Conservation (phyloP, 2,797 vertebrate species). For the Amphiprion clarkii region DNA sequence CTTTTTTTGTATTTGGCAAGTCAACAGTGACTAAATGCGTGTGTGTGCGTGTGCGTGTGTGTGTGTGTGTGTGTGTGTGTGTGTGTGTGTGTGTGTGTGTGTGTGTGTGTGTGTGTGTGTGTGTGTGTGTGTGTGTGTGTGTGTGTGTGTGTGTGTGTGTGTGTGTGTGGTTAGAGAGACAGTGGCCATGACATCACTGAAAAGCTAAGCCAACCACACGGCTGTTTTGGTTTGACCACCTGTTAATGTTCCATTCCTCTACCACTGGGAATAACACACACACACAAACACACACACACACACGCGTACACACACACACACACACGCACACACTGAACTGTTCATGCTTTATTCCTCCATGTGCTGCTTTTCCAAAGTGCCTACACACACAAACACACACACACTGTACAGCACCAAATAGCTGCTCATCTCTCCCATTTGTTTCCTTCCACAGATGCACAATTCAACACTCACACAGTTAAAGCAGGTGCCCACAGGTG, state of each 20-base stretch:
- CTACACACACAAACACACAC: not conserved
- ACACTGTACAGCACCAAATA: slow-evolving; percentile 9
- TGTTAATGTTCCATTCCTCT: slow-evolving; percentile 67
- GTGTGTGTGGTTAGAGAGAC: slow-evolving; percentile 39
- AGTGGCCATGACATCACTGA: slow-evolving; percentile 69
- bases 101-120: slow-evolving; percentile 33
- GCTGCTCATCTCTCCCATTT: slow-evolving; percentile 2
- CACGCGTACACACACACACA: slow-evolving; percentile 16
- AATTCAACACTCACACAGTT: slow-evolving; percentile 2
- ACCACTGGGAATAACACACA: slow-evolving; percentile 39
- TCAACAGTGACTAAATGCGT: slow-evolving; percentile 31
- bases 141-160: slow-evolving; percentile 28
- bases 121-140: slow-evolving; percentile 31
- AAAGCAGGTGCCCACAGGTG: slow-evolving; percentile 26
- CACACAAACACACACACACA: slow-evolving; percentile 8
- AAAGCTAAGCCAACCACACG: slow-evolving; percentile 56
- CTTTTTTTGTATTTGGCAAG: slow-evolving; percentile 18
- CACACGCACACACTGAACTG: slow-evolving; percentile 16
- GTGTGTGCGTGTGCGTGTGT: slow-evolving; percentile 28
- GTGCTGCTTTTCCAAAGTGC: slow-evolving; percentile 21
- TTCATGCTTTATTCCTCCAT: slow-evolving; percentile 13
- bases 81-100: slow-evolving; percentile 29
- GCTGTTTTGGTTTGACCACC: slow-evolving; percentile 76
- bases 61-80: slow-evolving; percentile 32
- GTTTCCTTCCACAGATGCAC: slow-evolving; percentile 7